These are phyloP conservation scores for Megaleporinus macrocephalus DNA, from an alignment of 2,113 vertebrate species.

Conservation along the genomic window DNA sequence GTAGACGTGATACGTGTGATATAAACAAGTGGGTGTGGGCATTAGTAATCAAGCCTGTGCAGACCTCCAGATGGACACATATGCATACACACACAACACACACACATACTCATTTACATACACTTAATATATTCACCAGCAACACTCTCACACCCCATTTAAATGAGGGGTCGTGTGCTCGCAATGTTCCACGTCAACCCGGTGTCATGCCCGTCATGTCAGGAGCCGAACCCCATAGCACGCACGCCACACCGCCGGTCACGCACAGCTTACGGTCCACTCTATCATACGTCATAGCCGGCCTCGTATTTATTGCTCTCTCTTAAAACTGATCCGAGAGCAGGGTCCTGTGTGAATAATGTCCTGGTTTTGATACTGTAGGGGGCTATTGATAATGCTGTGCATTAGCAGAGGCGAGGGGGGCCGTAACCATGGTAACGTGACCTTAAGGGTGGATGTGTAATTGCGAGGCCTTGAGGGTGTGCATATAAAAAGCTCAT, in stretches of 20 bases:
- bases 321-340: background rate
- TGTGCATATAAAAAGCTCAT: slow-evolving; percentile 37
- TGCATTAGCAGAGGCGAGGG: slow-evolving; percentile 25
- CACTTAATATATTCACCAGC: slow-evolving; percentile 5
- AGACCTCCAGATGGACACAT: slow-evolving; percentile 5
- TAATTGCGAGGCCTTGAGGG: slow-evolving; percentile 39
- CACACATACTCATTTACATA: slow-evolving; percentile 22
- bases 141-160: slow-evolving; percentile 38
- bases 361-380: background rate
- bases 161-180: slow-evolving; percentile 29
- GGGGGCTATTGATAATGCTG: slow-evolving; percentile 16
- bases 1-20: no score
- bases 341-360: background rate
- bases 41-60: no score
- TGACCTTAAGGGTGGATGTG: slow-evolving; percentile 48
- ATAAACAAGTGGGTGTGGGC: no score
- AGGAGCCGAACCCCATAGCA: slow-evolving; percentile 5
- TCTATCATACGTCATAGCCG: no score
- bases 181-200: slow-evolving; percentile 35
- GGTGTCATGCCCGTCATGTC: slow-evolving; percentile 36
- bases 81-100: slow-evolving; percentile 24
- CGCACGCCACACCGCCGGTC: background rate
- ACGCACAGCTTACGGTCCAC: no score
- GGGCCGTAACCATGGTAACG: slow-evolving; percentile 42
- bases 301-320: background rate